These are phyloP conservation scores for Argyrosomus japonicus DNA, from an alignment of 2,113 vertebrate genomes.

Conservation along the genomic window DNA sequence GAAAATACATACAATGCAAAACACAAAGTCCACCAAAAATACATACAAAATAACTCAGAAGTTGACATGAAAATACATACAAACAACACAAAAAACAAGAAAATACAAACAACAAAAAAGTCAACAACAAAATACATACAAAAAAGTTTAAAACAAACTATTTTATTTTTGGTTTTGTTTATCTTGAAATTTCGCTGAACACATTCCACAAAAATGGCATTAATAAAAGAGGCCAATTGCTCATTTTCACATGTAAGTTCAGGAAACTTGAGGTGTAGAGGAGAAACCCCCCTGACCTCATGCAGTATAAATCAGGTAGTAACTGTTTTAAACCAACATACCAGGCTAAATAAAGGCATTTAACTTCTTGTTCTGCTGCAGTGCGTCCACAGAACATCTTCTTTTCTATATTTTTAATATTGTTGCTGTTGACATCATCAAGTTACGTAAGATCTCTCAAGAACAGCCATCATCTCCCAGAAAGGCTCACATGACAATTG, in stretches of 20 bases:
- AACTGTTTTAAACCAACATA: background rate
- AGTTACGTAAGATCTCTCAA: background rate
- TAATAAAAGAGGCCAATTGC: background rate
- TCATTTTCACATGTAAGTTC: background rate
- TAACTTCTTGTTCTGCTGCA: background rate
- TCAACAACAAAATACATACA: no score
- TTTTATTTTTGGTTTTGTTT: background rate
- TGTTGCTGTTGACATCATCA: background rate
- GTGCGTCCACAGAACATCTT: background rate
- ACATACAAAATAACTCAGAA: background rate
- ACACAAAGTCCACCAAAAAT: background rate
- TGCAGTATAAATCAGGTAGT: background rate
- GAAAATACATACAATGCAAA: background rate
- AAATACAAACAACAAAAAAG: no score
- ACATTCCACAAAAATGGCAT: background rate
- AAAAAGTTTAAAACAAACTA: no score
- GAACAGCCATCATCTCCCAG: background rate
- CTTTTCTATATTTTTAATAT: background rate
- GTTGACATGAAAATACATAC: background rate
- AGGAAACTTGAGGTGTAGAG: background rate
- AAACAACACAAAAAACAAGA: no score
- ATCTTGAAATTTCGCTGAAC: background rate
- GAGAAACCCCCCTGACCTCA: background rate
- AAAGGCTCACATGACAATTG: slow-evolving; percentile 38
- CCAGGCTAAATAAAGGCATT: background rate